Base-by-base conservation (phyloP, 1,140 invertebrate genomes). In the Eubasilissa regina region DNA sequence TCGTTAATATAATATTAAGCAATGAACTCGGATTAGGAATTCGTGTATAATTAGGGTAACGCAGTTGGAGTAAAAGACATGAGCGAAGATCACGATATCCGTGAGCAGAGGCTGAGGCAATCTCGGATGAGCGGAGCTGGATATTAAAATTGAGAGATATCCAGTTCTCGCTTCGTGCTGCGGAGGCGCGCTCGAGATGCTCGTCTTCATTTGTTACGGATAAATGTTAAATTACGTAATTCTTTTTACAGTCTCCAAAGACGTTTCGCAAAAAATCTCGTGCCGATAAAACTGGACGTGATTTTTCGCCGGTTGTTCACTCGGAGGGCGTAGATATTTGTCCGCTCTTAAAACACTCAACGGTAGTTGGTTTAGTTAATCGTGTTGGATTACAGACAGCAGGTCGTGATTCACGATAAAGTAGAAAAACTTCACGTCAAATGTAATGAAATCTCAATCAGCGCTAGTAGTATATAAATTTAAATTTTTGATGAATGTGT, bases 41-140 rank as follows among this genome's bases (percentile, higher is more conserved):
- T 70, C 35, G 44, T 48, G 7, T 70, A 70, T 70, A 70, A 70
- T 70, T 51, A 48, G 66, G 66, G 66, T 51, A 70, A 70, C 44
- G 13, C 66, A 51, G 44, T 12, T 25, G 19, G 47, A 19, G 19
- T 7, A 21, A 51, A 1, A 3, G 9, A 8, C n/a, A 3, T 51
- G n/a, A 35, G 25, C 62, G 62, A 48, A 19, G 19, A 51, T 70
- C 44, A 21, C 45, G 66, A 51, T 70, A 13, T 70, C 17, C 17
- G 15, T 15, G 55, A 44, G 35, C 62, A 11, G 15, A 66, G 62
- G 62, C n/a, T 66, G 21, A 4, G 13, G 62, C 43, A 47, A 43
- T 66, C 35, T 43, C 43, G 11, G n/a, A 15, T 55, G 7, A 55
- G 53, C 53, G 53, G 55, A n/a, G 19, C 53, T 9, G 53, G n/a